Evolutionary conservation across 2,113 vertebrate genomes (phyloP), one percentile per base, ranked within the genome.

Genomic region (Octodon degus): DNA sequence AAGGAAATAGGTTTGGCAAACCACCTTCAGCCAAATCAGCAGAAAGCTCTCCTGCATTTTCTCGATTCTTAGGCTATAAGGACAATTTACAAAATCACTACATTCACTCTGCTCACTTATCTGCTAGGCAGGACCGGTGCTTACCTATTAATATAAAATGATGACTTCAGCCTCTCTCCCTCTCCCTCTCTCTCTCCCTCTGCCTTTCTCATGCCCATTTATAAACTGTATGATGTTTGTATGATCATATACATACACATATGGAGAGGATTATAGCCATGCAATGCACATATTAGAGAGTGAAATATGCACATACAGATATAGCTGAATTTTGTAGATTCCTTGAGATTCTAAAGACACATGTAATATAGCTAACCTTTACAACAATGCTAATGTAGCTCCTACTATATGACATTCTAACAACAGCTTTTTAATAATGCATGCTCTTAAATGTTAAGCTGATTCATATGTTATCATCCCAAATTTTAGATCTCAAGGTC

Each of bases 311-410:
- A 89, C 3, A 55, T 72, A 8, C 20, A 86, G 63, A 86, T 62
- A 68, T 63, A 63, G 32, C 82, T 92, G 97, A 94, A 95, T 97
- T 95, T 92, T 92, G 96, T 94, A 98, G 94, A 93, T 8, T 7
- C 72, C 58, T 96, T 67, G 81, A 93, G 55, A 76, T 94, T 90
- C 95, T 97, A 93, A 98, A 98, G 93, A 97, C 70, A 93, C 10
- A 92, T 96, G 81, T 91, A 97, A 97, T 97, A 88, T 47, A 97
- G 93, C 53, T 98, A 98, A 98, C 97, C 97, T 98, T 98, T 98
- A 96, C 97, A 98, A 37, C 70, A 97, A 81, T 96, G 96, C 86
- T 97, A 97, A 97, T 98, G 95, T 97, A 97, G 97, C 24, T 98
- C 85, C 96, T 98, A 68, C 43, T 89, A 62, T 60, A 94, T 94